A percentile compares a stretch with the other conserved stretches of the same genome.
Evolutionary conservation across 2,797 vertebrate genomes (phyloP).

Genomic region (Serranus cabrilla): DNA sequence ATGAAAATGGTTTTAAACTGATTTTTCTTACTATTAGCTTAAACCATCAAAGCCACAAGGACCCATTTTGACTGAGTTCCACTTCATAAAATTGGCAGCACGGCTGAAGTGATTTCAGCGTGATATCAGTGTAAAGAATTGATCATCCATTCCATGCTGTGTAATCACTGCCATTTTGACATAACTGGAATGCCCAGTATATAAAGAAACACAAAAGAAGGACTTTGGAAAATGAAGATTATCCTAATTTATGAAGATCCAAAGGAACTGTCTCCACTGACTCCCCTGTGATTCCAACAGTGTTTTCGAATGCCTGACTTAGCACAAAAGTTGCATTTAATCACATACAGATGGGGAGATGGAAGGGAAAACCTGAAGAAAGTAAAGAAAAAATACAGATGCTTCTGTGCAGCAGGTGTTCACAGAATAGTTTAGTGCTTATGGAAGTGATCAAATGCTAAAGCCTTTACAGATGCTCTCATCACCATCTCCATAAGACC

Average conservation of each 20-base stretch:
- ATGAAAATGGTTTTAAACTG: neutral
- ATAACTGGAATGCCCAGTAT: no score
- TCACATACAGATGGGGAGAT: neutral
- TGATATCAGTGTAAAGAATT: slow-evolving; percentile 45
- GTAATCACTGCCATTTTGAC: neutral
- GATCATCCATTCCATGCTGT: slow-evolving; percentile 10
- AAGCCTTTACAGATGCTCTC: no score
- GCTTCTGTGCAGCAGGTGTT: no score
- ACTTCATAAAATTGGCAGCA: slow-evolving; percentile 40
- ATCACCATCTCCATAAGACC: no score
- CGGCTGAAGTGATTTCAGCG: slow-evolving; percentile 36
- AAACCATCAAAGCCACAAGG: slow-evolving; percentile 8
- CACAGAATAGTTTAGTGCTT: no score
- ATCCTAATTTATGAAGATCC: neutral
- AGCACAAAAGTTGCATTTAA: slow-evolving; percentile 21
- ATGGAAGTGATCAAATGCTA: no score
- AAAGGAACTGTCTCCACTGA: neutral
- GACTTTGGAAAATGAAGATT: neutral
- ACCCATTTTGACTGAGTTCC: slow-evolving; percentile 13
- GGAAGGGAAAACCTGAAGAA: no score
- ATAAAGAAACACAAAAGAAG: no score
- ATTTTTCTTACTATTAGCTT: neutral
- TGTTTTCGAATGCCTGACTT: slow-evolving; percentile 15
- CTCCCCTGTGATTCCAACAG: neutral
- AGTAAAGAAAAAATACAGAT: no score